A percentile compares a stretch with the other conserved stretches of the same genome.
These are phyloP conservation scores for Nesometra sesokonis DNA, from an alignment of 35 echinoderm and acorn worm species.

Conservation along the genomic window DNA sequence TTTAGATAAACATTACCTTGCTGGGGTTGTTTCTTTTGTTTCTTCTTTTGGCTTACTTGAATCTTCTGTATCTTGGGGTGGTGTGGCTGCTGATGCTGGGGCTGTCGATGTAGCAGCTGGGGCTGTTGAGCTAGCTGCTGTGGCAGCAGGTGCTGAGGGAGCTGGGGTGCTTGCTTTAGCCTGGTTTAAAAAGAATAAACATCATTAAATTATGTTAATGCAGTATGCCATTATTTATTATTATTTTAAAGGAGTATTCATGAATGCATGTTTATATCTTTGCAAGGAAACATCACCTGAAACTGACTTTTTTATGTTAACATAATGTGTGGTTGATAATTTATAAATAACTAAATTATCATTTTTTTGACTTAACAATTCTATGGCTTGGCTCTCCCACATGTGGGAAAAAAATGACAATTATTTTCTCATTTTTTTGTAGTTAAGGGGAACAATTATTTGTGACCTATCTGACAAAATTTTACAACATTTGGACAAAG, in stretches of 20 bases:
- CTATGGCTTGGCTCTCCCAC: no score
- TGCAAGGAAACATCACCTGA: no score
- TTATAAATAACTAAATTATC: no score
- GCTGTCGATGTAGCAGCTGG: conserved; percentile 14
- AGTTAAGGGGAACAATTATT: no score
- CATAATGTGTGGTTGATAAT: no score
- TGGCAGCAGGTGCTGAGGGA: conserved; percentile 12
- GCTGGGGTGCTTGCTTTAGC: not conserved
- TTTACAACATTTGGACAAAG: no score
- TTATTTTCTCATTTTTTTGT: no score
- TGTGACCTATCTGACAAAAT: no score
- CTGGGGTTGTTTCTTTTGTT: conserved; percentile 40
- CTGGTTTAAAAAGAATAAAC: not conserved
- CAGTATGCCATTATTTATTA: not conserved
- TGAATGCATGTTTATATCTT: no score
- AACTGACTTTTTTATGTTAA: no score
- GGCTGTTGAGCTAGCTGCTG: conserved; percentile 21
- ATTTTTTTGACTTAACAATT: no score
- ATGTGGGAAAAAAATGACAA: no score
- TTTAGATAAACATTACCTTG: not conserved
- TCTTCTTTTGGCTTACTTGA: conserved; percentile 22
- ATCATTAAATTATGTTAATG: not conserved
- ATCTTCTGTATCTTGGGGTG: not conserved
- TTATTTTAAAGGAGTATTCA: not conserved
- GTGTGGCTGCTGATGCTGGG: conserved; percentile 9